Base-by-base conservation (phyloP, 2,113 vertebrate genomes). In the Trichomycterus rosablanca region DNA sequence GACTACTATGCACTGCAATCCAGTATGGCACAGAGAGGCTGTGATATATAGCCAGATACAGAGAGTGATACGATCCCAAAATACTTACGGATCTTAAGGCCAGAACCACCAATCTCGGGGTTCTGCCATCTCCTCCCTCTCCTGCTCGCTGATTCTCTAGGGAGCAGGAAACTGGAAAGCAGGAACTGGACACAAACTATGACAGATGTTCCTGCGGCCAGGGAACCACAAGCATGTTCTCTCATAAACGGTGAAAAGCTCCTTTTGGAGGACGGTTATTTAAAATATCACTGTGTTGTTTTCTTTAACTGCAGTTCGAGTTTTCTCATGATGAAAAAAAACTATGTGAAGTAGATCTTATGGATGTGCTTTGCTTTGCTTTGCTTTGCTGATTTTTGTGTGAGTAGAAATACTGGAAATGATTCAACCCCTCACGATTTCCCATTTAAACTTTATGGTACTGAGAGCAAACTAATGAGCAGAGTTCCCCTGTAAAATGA, bases 141-240 rank as follows among this genome's bases (percentile, higher is more conserved):
- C 51, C 57, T 23, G 50, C 60, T 71, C 52, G 63, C 65, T 43
- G 68, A 60, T 60, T 58, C 66, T 78, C 73, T 40, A 40, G 22
- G 52, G 70, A 61, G 66, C 37, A 53, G 50, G 59, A 70, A 53
- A 68, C 43, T 54, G 58, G 57, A 52, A 34, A 53, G 40, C 49
- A 80, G 65, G 68, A 74, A 77, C 74, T 71, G 63, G 72, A 77
- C 73, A 74, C 72, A 78, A 72, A 75, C 71, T 75, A 76, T 77
- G 78, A 79, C 79, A 82, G 78, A 80, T 83, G 80, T 83, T 78
- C 73, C 61, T 80, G 78, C 69, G 77, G 80, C 72, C 70, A 76
- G 40, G 56, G 78, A 76, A 73, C 72, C 75, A 79, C 78, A 84
- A 81, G 79, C 76, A 78, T 78, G 72, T 66, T 65, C 74, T 81